Percentiles rank a stretch among this genome's conserved stretches.
phyloP scores from a whole-genome alignment of 2,113 vertebrate species.

The Dermatemys mawii region DNA sequence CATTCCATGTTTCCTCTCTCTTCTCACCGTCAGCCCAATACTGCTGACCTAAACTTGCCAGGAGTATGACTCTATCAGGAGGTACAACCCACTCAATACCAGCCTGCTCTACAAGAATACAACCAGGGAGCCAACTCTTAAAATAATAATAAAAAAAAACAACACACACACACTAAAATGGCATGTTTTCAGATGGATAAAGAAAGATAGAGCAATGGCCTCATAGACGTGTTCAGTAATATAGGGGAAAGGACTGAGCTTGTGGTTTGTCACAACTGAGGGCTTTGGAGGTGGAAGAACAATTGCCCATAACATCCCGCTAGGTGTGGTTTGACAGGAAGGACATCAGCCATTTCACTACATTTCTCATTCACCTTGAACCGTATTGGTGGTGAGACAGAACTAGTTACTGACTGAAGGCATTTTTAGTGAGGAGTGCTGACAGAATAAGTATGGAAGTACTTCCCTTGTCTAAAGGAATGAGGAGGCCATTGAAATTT shows the following conservation, averaged over 20 bases:
- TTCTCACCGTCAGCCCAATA: background rate
- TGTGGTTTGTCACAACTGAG: background rate
- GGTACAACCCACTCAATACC: slow-evolving; percentile 1
- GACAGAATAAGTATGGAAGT: background rate
- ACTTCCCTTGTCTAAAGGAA: background rate
- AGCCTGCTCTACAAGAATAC: background rate
- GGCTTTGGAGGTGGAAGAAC: background rate
- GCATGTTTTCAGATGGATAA: background rate
- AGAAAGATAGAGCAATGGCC: background rate
- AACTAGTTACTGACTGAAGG: background rate
- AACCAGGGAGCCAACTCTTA: background rate
- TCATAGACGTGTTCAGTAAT: background rate
- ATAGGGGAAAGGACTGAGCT: background rate
- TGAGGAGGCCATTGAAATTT: background rate
- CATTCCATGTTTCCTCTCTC: background rate
- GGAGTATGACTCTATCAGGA: background rate
- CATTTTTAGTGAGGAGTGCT: background rate
- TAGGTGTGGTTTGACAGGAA: background rate
- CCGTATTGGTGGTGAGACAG: background rate
- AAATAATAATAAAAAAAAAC: background rate
- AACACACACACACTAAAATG: background rate
- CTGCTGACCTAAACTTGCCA: background rate
- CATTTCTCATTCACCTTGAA: background rate
- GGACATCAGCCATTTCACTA: background rate
- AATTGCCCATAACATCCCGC: background rate